Base-by-base conservation (phyloP, 1,140 invertebrate genomes). In the Macrobrachium nipponense region DNA sequence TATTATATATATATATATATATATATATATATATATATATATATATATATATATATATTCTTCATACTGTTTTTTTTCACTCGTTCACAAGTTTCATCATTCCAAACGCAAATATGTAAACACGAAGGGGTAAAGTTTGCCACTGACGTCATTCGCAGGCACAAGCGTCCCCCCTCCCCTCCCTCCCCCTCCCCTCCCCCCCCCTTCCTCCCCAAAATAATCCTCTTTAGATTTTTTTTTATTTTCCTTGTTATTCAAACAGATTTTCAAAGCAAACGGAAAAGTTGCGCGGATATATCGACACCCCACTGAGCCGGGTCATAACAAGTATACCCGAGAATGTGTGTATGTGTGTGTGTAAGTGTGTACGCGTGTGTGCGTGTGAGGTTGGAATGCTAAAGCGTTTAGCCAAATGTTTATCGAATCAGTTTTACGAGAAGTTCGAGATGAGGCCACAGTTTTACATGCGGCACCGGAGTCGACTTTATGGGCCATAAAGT, bases 401-500 rank as follows among this genome's bases (percentile, higher is more conserved):
- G 27, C 27, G 27, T 36, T 36, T 36, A 36, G 27, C 27, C 27
- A 36, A 36, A 36, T 36, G 27, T 36, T 36, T 36, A 36, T 36
- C 27, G 27, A 36, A 36, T 36, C 27, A 36, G 27, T 27, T 79
- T 79, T 79, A 79, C 77, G 77, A 79, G 77, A 20, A 18, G 17
- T 15, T n/a, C 17, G 77, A 79, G 77, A 79, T 79, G 77, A 79
- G 77, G 23, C 60, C 15, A 58, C 77, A 79, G 59, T 79, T 79
- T 64, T 64, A 79, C 77, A 79, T 43, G 77, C 77, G 36, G 77
- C 77, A 64, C 59, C 77, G 36, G 23, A 79, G 77, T 79, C 60
- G 60, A 61, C 51, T 79, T 79, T 79, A 79, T 79, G 23, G 77
- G 58, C 60, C 77, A 64, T 79, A 79, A 79, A 79, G 58, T 27